Evolutionary conservation across 2,113 vertebrate genomes (phyloP).

Genomic region (Pollimyrus isidori): DNA sequence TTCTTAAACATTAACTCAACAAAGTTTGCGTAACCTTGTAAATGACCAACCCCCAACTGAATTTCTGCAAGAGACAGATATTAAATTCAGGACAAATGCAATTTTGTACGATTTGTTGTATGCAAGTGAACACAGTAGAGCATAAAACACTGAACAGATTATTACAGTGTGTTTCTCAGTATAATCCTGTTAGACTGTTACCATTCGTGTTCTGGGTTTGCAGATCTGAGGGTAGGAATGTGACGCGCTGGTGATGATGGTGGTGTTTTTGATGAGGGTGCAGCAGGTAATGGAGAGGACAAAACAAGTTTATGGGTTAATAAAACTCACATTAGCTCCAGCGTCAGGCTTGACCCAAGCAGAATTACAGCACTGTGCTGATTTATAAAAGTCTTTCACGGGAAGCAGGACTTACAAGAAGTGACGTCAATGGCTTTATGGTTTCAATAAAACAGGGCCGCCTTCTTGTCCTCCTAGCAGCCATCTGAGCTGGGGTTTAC

Average conservation of each 20-base stretch:
- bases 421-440: constrained; percentile 37
- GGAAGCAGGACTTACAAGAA: constrained; percentile 22
- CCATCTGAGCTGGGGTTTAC: constrained; percentile 19
- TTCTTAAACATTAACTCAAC: neutral
- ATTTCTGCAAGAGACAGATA: neutral
- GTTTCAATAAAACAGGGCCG: constrained; percentile 25
- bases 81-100: neutral
- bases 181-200: neutral
- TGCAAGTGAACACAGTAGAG: neutral
- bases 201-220: neutral
- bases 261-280: constrained; percentile 14
- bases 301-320: constrained; percentile 29
- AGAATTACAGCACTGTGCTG: constrained; percentile 25
- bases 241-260: neutral
- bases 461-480: constrained; percentile 18
- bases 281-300: constrained; percentile 15
- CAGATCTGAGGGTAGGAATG: constrained; percentile 6
- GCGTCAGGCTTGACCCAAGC: constrained; percentile 24
- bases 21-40: neutral
- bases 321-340: constrained; percentile 34
- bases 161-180: neutral
- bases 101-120: neutral
- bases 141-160: neutral
- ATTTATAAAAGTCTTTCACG: constrained; percentile 34
- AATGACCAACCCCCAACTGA: neutral